Base-by-base conservation (phyloP, 2,113 vertebrate genomes). In the Poeciliopsis turrubarensis region DNA sequence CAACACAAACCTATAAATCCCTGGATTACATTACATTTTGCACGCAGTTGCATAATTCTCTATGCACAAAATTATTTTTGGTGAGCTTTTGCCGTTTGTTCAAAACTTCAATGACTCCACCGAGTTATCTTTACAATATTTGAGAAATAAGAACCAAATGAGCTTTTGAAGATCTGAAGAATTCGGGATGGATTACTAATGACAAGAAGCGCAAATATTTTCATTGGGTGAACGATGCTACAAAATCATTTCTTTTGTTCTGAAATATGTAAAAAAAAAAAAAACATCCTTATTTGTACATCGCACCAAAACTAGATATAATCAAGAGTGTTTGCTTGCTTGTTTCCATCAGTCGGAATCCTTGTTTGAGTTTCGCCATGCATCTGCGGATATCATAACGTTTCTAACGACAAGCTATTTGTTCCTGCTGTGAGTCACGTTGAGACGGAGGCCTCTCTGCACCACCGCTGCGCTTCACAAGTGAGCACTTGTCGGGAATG, bases 401-500 rank as follows among this genome's bases (percentile, higher is more conserved):
- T 29, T 67, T 47, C 15, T 19, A n/a, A 70, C 57, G 34, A 39
- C 26, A 68, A 60, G 22, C n/a, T 70, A 75, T 74, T 72, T 85
- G 70, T 80, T 57, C 70, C 86, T 70, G 34, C 68, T 73, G 78
- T 66, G 57, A 25, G 67, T 81, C 60, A 34, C 22, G 22, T 69
- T 76, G 77, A 89, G 70, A 83, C 19, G 25, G 22, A 70, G 37
- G 22, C 67, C 54, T 72, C 65, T 73, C 68, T 77, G 19, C 15
- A 39, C 83, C 85, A 88, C 87, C 78, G 71, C 31, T 44, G n/a
- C 22, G 30, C 70, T 67, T 41, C 66, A 72, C 91, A 91, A 85
- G 89, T 76, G 63, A 76, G 77, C 77, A 85, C 90, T 89, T 89
- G 89, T 88, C 86, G 80, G 84, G 87, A 92, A 92, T 88, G 78